Conservation (phyloP, 2,797 vertebrate genomes). For the Gadopsis marmoratus region DNA sequence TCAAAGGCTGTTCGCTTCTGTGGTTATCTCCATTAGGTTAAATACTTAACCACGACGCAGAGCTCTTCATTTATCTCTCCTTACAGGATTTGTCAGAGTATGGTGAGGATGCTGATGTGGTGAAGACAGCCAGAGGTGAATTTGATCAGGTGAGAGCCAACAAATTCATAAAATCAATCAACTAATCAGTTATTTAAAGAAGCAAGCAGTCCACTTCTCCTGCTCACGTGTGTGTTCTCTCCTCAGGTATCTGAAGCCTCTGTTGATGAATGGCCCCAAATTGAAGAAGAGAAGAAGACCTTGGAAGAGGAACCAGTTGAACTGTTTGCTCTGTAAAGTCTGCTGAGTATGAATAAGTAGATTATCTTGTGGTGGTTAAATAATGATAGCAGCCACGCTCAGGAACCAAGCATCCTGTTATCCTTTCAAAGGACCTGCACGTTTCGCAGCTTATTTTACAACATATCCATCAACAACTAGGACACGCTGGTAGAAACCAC, state of each 20-base stretch:
- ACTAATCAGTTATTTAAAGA: not conserved
- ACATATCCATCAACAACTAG: no score
- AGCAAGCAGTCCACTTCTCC: not conserved
- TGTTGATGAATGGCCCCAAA: constrained; percentile 55
- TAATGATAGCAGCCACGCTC: no score
- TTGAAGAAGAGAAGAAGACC: constrained; percentile 22
- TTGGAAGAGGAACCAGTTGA: constrained; percentile 39
- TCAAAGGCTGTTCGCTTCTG: not conserved
- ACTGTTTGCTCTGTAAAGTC: not conserved
- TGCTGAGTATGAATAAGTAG: not conserved
- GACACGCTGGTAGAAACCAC: no score
- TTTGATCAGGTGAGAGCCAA: constrained; percentile 72
- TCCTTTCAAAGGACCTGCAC: no score
- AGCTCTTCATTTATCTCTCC: not conserved
- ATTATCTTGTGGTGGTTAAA: no score
- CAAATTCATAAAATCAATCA: not conserved
- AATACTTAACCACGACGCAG: not conserved
- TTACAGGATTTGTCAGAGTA: constrained; percentile 57
- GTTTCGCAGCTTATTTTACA: no score
- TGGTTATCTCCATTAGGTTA: not conserved
- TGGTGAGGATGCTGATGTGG: constrained; percentile 36
- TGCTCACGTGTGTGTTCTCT: not conserved
- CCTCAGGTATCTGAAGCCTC: constrained; percentile 64
- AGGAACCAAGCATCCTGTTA: no score
- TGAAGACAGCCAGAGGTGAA: constrained; percentile 14